Percentiles rank a stretch among this genome's conserved stretches.
These are phyloP conservation scores for Metopolophium dirhodum DNA, from an alignment of 1,140 invertebrate species.

Conservation along the genomic window DNA sequence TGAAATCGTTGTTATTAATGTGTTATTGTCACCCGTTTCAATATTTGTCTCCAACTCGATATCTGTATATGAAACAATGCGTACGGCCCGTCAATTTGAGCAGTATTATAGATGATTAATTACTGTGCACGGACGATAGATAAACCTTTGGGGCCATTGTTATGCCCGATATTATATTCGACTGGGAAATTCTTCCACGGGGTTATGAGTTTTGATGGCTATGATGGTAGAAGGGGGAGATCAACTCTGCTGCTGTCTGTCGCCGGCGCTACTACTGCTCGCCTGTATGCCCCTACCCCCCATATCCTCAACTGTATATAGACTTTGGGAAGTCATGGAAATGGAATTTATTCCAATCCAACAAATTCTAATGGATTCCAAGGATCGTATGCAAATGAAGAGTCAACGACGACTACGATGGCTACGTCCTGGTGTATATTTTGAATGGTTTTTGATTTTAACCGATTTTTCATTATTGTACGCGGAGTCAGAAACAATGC, in stretches of 20 bases:
- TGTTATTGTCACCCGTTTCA: not conserved
- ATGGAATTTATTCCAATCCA: constrained; percentile 48
- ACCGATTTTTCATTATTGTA: constrained; percentile 23
- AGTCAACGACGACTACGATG: constrained; percentile 12
- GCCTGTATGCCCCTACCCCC: not conserved
- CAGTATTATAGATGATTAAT: constrained; percentile 14
- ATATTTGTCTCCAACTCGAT: not conserved
- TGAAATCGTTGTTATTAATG: not conserved
- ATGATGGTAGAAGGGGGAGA: not conserved
- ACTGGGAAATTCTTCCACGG: not conserved
- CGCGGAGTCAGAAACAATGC: not conserved
- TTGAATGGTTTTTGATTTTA: constrained; percentile 46
- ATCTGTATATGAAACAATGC: not conserved
- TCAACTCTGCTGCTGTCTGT: constrained; percentile 1
- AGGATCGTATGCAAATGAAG: constrained; percentile 33
- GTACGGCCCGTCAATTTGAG: not conserved
- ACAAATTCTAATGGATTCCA: constrained; percentile 40
- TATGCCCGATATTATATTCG: constrained; percentile 37
- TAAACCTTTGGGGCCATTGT: constrained; percentile 28
- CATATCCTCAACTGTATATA: not conserved
- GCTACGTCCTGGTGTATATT: not conserved
- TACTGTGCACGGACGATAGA: constrained; percentile 18
- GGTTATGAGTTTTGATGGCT: not conserved
- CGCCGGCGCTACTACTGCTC: not conserved
- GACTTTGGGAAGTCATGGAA: constrained; percentile 4